Evolutionary conservation across 1,140 invertebrate species (phyloP), one percentile per base, ranked within the genome.

Genomic region (Diorhabda carinulata): DNA sequence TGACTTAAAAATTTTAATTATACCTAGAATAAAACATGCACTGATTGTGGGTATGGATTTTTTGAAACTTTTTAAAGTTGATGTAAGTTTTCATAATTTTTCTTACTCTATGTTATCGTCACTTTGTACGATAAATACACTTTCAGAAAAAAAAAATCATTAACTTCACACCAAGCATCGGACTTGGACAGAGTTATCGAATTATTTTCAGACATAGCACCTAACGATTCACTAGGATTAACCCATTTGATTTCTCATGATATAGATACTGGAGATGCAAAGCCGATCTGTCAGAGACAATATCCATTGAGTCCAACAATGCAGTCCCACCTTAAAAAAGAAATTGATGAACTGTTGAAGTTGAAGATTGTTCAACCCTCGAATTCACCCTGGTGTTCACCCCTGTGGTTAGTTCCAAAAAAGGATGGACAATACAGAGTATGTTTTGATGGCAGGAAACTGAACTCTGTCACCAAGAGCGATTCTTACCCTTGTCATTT

Each of bases 361-460:
- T 41, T 66, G 3, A 66, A 66, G 1, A 25, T 66, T 4, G 59
- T 66, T 44, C 56, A 59, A 66, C 56, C 40, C 43, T 66, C 64
- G 9, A n/a, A 66, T 9, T 58, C 25, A n/a, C 56, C 56, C 9
- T 66, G 64, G 56, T 43, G 57, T 59, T 58, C 56, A 9, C 40
- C 64, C 25, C 42, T 66, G 8, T 66, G 64, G 64, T 43, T 47
- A 2, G 56, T 66, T 66, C 56, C 57, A 47, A 44, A 78, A 65
- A n/a, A 45, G 5, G 57, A 2, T 59, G 74, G 57, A 70, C 71
- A 67, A 6, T 76, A 70, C 6, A 57, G 77, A 10, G 69, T 77
- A 4, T 78, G 77, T 67, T 65, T 78, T 2, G 76, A 78, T 64
- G 73, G 71, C 7, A 57, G 78, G n/a, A 75, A 74, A 57, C 40